Evolutionary conservation across 2,797 vertebrate genomes (phyloP), one percentile per base, ranked within the genome.

Genomic region (Momotus momota): DNA sequence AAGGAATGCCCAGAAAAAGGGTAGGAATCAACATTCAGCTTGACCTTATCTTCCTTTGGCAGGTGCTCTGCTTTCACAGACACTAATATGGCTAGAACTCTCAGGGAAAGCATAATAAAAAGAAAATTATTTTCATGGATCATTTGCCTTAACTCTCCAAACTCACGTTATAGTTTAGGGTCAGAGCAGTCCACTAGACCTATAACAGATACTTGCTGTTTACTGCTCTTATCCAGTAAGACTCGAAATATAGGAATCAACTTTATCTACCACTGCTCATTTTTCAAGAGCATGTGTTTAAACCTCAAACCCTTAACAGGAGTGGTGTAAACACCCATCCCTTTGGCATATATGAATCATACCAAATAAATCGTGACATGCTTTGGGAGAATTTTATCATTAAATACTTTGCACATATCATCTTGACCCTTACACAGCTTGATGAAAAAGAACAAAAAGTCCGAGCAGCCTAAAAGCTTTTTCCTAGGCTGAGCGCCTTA

Each of bases 261-360:
- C 67, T 79, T 79, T 51, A 22, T 80, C 33, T 60, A 45, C 14
- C 43, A 49, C 46, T 80, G 77, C 31, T 86, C 70, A 69, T 86
- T 96, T 94, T 88, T 62, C 78, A 88, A 75, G n/a, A 93, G 38
- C 73, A 45, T 62, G 62, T 86, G 62, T 92, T 95, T 84, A 81
- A 90, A 84, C 43, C 52, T 65, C 82, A 81, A 61, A 91, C 38
- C 45, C 26, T 90, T 88, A 57, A 65, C 58, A 35, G 33, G 19
- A 93, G 58, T 58, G 62, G 25, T 27, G 27, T 60, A 51, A 58
- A 38, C n/a, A 72, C 82, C 65, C 58, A 86, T 72, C 77, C 86
- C 73, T 51, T 94, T 86, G 88, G 81, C 60, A 79, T 26, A 94
- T 72, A 2, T 13, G 90, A 90, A 92, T 73, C 29, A 90, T 77